Conservation (phyloP, 2,113 vertebrate genomes). For the Gadus macrocephalus region DNA sequence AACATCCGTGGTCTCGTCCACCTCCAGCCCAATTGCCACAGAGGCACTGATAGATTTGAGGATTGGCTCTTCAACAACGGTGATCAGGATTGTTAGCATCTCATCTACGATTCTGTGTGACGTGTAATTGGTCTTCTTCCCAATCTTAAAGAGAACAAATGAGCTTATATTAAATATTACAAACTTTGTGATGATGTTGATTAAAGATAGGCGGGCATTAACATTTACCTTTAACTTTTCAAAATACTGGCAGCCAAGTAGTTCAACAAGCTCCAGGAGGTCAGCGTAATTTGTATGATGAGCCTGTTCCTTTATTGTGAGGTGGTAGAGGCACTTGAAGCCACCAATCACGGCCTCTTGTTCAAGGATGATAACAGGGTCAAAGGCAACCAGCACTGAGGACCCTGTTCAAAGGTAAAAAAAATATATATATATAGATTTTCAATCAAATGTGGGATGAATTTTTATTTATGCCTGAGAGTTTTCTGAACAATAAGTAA, state of each 20-base stretch:
- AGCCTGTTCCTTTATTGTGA: background rate
- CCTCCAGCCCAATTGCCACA: constrained; percentile 4
- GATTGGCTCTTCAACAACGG: constrained; percentile 1
- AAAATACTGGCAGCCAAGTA: background rate
- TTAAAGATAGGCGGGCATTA: background rate
- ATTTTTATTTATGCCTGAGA: too few species aligned
- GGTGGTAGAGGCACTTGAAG: background rate
- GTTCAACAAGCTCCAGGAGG: background rate
- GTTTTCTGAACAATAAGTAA: too few species aligned
- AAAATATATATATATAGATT: background rate
- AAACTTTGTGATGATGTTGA: constrained; percentile 4
- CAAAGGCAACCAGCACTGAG: background rate
- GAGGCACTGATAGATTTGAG: background rate
- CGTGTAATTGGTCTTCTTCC: constrained; percentile 2
- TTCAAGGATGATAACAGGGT: background rate
- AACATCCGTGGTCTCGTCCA: background rate
- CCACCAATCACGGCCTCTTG: background rate
- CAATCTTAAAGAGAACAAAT: constrained; percentile 7
- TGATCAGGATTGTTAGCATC: background rate
- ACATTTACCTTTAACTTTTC: background rate
- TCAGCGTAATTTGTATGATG: background rate
- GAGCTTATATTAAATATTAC: constrained; percentile 1
- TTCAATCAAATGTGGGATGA: too few species aligned
- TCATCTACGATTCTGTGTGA: constrained; percentile 1
- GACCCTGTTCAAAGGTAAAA: background rate